Conservation (phyloP, 1,140 invertebrate genomes). For the Drosophila truncata region DNA sequence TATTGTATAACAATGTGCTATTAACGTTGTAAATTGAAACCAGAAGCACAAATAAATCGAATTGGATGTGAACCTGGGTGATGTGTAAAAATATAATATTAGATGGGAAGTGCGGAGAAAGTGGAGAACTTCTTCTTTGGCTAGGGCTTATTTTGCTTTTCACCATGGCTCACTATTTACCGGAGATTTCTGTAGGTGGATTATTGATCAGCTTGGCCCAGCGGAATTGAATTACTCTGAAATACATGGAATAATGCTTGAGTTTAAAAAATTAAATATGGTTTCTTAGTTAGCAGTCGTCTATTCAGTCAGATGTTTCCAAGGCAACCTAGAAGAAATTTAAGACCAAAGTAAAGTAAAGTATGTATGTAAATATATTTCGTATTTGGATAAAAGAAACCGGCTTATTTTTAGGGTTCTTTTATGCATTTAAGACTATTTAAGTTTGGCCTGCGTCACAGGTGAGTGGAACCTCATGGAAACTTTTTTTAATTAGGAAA, state of each 20-base stretch:
- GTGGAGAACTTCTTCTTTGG: not conserved
- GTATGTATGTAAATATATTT: too few species aligned
- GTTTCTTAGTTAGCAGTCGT: not conserved
- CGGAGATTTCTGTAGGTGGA: too few species aligned
- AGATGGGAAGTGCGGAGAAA: not conserved
- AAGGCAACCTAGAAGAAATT: not conserved
- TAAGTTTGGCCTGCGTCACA: too few species aligned
- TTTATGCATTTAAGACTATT: too few species aligned
- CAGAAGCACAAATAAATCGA: constrained; percentile 28
- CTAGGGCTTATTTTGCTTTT: too few species aligned
- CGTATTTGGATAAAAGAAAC: too few species aligned
- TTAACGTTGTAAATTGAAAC: constrained; percentile 35
- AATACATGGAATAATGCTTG: not conserved
- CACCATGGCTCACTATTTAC: not conserved
- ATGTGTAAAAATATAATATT: too few species aligned
- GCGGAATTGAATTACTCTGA: not conserved
- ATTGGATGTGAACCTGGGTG: constrained; percentile 12
- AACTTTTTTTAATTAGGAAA: not conserved
- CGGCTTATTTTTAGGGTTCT: too few species aligned
- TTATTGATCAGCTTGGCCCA: not conserved
- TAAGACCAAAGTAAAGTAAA: not conserved
- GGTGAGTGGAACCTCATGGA: too few species aligned
- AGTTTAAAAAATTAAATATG: not conserved
- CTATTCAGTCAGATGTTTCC: not conserved
- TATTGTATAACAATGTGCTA: constrained; percentile 17